These are phyloP conservation scores for Hemicordylus capensis DNA, from an alignment of 2,113 vertebrate genomes.

Conservation along the genomic window DNA sequence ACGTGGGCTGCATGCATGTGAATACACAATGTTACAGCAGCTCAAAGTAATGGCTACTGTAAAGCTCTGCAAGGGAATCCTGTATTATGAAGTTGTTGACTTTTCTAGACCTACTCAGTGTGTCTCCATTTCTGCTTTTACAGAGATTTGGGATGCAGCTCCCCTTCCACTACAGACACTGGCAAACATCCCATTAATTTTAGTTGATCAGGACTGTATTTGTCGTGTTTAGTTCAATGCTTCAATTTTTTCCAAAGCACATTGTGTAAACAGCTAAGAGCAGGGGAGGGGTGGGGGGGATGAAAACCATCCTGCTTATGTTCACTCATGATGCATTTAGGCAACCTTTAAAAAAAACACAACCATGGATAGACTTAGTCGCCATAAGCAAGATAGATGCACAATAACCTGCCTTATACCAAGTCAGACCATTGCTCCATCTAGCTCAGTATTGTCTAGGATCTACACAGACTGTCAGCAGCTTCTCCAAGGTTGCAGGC, in stretches of 20 bases:
- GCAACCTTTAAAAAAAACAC: no score
- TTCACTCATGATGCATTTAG: not conserved
- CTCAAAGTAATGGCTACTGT: not conserved
- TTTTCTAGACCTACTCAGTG: not conserved
- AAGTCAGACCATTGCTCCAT: no score
- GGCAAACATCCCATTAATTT: not conserved
- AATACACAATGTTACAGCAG: conserved; percentile 12
- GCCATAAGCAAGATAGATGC: no score
- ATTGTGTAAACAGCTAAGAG: rapidly evolving
- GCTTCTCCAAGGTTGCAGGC: no score
- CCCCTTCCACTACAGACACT: not conserved
- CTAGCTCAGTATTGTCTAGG: no score
- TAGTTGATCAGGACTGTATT: not conserved
- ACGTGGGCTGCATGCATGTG: conserved; percentile 36
- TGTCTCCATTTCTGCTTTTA: not conserved
- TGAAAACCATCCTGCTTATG: not conserved
- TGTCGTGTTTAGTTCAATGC: not conserved
- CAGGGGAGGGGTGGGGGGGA: not conserved
- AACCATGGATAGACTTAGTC: no score
- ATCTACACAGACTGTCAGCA: no score
- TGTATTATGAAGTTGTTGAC: conserved; percentile 6
- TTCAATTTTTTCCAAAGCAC: not conserved
- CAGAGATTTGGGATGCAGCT: not conserved
- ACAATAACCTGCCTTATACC: no score
- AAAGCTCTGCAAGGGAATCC: not conserved